Percentiles rank a stretch among this genome's conserved stretches.
Evolutionary conservation across 2,113 vertebrate genomes (phyloP).

Genomic region (Heterocephalus glaber): DNA sequence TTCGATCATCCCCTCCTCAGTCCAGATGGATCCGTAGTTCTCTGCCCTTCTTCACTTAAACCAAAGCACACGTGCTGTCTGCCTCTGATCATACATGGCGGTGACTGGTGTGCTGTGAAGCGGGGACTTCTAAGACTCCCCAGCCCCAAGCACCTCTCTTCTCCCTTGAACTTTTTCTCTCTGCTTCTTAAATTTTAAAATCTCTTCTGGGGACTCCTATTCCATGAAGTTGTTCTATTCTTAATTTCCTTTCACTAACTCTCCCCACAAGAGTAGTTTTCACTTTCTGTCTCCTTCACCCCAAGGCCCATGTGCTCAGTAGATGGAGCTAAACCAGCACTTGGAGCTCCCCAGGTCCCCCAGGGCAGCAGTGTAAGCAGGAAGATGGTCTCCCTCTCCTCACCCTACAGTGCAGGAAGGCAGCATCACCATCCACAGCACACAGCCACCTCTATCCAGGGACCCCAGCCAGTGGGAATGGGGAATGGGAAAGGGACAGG

Average conservation of each 20-base stretch:
- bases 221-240: not conserved
- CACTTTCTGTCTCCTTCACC: not conserved
- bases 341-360: not conserved
- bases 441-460: not conserved
- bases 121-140: not conserved
- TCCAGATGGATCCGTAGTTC: not conserved
- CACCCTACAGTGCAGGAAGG: not conserved
- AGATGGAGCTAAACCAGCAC: not conserved
- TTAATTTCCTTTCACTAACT: not conserved
- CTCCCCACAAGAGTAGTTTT: not conserved
- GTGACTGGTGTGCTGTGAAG: not conserved
- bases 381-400: too few species aligned
- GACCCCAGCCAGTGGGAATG: not conserved
- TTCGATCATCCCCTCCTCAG: not conserved
- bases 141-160: not conserved
- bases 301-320: not conserved
- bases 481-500: not conserved
- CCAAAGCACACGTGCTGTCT: not conserved
- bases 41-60: not conserved
- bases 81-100: not conserved
- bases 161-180: not conserved
- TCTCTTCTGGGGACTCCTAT: not conserved
- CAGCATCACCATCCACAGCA: not conserved
- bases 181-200: not conserved
- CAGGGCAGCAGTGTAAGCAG: not conserved